These are phyloP conservation scores for Rhea pennata DNA, from an alignment of 2,113 vertebrate species.

Conservation along the genomic window DNA sequence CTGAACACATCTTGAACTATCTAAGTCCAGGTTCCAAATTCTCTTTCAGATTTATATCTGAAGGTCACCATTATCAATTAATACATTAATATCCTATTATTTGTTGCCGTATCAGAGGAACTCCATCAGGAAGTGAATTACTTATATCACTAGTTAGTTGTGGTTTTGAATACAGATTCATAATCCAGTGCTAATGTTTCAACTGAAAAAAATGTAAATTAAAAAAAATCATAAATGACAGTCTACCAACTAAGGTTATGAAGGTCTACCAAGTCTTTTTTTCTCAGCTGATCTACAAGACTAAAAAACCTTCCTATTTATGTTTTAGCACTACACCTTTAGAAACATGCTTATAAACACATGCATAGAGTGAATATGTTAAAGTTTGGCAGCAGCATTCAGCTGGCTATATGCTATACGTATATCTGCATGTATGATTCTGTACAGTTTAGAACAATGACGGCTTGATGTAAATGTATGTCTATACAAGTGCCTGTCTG, in stretches of 20 bases:
- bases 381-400: background rate
- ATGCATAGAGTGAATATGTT: background rate
- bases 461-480: background rate
- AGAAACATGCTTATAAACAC: background rate
- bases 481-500: background rate
- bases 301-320: background rate
- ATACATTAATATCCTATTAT: background rate
- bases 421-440: background rate
- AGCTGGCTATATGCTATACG: background rate
- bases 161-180: background rate
- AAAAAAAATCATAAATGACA: background rate
- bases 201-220: background rate
- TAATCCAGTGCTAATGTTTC: background rate
- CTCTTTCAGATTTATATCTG: background rate
- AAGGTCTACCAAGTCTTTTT: background rate
- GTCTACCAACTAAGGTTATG: background rate
- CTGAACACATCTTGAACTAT: background rate
- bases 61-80: background rate
- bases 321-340: background rate
- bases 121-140: background rate
- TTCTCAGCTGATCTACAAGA: background rate
- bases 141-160: background rate
- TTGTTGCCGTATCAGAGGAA: background rate
- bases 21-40: background rate
- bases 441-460: background rate